These are phyloP conservation scores for Pangasius sanitwongsei DNA, from an alignment of 2,797 vertebrate genomes.

Conservation along the genomic window DNA sequence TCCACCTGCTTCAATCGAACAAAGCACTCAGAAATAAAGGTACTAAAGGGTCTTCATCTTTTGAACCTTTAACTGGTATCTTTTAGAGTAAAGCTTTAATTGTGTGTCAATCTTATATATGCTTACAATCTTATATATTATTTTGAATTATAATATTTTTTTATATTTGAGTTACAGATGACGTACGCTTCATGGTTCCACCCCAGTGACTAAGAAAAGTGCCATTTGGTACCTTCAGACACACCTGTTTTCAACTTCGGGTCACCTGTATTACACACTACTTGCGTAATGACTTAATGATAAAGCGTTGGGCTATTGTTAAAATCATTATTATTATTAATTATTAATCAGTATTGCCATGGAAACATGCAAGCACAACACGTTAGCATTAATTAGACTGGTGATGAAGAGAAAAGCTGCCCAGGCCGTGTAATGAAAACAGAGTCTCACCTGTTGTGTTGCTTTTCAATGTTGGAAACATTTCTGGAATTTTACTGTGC, in stretches of 20 bases:
- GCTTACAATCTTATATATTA: no score
- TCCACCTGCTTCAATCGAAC: not conserved
- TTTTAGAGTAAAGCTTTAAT: not conserved
- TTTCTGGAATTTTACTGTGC: not conserved
- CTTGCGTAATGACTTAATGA: no score
- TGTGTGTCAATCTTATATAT: not conserved
- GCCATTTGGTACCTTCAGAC: no score
- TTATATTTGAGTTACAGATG: no score
- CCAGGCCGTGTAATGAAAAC: not conserved
- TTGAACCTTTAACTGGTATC: not conserved
- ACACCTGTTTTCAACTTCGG: no score
- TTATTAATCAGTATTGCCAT: not conserved
- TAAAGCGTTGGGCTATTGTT: not conserved
- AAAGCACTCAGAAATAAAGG: not conserved
- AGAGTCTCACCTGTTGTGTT: slow-evolving; percentile 1
- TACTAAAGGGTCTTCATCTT: not conserved
- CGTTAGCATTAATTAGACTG: not conserved
- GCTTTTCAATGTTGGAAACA: not conserved
- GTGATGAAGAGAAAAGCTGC: not conserved
- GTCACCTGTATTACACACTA: no score
- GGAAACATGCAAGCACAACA: not conserved
- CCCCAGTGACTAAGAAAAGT: no score
- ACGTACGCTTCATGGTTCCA: no score
- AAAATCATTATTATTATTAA: not conserved
- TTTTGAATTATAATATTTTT: no score